Conservation (phyloP, 2,888 invertebrate genomes). For the Pilophorus perplexus region DNA sequence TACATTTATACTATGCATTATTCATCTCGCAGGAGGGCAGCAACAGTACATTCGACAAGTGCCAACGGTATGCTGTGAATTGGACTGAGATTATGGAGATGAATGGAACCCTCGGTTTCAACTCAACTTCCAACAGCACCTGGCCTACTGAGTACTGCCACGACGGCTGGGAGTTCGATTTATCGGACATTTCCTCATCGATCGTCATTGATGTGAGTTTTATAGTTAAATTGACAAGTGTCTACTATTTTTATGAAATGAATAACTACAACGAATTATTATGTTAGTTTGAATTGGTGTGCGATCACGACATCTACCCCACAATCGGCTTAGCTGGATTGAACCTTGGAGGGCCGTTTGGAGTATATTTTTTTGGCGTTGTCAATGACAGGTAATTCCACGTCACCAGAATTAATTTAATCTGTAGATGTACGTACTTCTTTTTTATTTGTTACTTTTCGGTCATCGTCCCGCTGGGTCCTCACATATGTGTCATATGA, state of each 20-base stretch:
- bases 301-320: constrained; percentile 81
- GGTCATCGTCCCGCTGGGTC: too few species aligned
- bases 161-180: constrained; percentile 79
- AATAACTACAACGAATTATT: too few species aligned
- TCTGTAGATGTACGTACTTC: neutral
- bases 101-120: constrained; percentile 49
- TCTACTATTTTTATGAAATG: too few species aligned
- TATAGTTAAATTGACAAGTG: too few species aligned
- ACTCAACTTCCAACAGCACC: constrained; percentile 55
- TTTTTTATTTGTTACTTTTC: neutral
- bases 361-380: constrained; percentile 82
- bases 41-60: constrained; percentile 63
- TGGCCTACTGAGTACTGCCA: constrained; percentile 69
- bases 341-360: constrained; percentile 84
- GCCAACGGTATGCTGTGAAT: constrained; percentile 69
- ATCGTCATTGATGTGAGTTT: constrained; percentile 73
- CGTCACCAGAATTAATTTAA: neutral
- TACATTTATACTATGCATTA: neutral
- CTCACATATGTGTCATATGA: too few species aligned
- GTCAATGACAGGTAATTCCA: constrained; percentile 66
- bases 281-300: constrained; percentile 90
- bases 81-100: constrained; percentile 61
- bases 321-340: constrained; percentile 81
- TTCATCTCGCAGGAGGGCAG: constrained; percentile 16
- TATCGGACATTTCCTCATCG: constrained; percentile 67